Percentiles rank a stretch among this genome's conserved stretches.
These are phyloP conservation scores for Branchipolynoe longqiensis DNA, from an alignment of 2,888 invertebrate genomes.

Conservation along the genomic window DNA sequence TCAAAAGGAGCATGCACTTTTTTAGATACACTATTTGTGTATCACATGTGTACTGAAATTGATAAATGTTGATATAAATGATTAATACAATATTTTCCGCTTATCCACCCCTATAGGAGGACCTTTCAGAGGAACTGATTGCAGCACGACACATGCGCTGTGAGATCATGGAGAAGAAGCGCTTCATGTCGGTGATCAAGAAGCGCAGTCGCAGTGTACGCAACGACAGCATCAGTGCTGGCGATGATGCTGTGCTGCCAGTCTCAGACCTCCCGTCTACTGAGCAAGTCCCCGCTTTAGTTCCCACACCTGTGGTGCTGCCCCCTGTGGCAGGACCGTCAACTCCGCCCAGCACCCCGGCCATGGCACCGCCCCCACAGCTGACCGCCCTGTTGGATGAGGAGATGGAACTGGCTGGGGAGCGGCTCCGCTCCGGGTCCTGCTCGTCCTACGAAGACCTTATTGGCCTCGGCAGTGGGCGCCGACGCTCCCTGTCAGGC, in stretches of 20 bases:
- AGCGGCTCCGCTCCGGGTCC: conserved; percentile 54
- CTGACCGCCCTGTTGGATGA: conserved; percentile 42
- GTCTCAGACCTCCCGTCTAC: no score
- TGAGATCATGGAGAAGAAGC: conserved; percentile 90
- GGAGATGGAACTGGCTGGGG: conserved; percentile 38
- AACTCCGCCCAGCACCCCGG: conserved; percentile 10
- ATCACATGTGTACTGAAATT: no score
- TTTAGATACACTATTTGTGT: no score
- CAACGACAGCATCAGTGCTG: conserved; percentile 68
- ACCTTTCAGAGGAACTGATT: conserved; percentile 89
- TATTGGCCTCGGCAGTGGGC: not conserved
- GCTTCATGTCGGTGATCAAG: conserved; percentile 74
- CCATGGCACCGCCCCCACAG: conserved; percentile 26
- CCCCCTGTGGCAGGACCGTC: not conserved
- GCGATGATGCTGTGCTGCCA: not conserved
- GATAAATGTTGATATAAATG: no score
- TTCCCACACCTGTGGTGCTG: conserved; percentile 44
- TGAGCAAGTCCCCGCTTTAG: conserved; percentile 36
- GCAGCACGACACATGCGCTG: conserved; percentile 88
- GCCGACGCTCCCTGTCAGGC: conserved; percentile 25
- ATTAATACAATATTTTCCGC: no score
- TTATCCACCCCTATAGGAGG: conserved; percentile 87
- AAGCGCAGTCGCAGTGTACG: conserved; percentile 73
- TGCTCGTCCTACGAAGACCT: conserved; percentile 39
- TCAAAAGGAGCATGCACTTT: no score